Base-by-base conservation (phyloP, 2,113 vertebrate genomes). In the Ammodytes marinus region DNA sequence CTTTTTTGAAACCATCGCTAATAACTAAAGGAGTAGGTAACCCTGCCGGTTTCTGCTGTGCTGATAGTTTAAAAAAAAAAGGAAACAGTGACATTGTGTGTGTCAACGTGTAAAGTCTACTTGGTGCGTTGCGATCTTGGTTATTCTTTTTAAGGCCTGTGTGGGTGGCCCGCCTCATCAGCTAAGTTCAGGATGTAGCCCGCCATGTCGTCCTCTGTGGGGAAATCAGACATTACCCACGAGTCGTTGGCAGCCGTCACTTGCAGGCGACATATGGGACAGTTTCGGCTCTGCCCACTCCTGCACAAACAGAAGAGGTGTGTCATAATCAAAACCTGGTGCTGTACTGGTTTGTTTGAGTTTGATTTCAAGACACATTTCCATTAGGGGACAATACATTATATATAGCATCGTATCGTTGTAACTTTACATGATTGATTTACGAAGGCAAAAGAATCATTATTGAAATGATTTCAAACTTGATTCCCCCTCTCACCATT, bases 161-260 rank as follows among this genome's bases (percentile, higher is more conserved):
- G 97, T 35, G 98, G 97, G 89, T 98, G 96, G 50, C 98, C 98
- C 0, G 95, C 98, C 85, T 99, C 97, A 17, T 99, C 98, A 2
- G 98, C 97, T 93, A 99, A 92, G 92, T 99, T 99, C 53, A 99
- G 97, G 86, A 99, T 99, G 53, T 99, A 99, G 74, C 95, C 95
- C 17, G 97, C 98, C 8, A 99, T 91, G 79, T 99, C 98, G 39
- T 98, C 96, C 91, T 98, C 97, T 4, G 98, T 98, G 54, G 98
- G 98, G 12, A 97, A 97, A 37, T 99, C 97, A 10, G 98, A 98
- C 73, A 99, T 97, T 37, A 99, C 97, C 98, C 98, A 99, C 2
- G 97, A 99, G 15, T 99, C 98, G 55, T 96, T 97, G 71, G 96
- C 95, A 65, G 96, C 97, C 0, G 96, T 97, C 89, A 99, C 97